These are phyloP conservation scores for Tetramorium simillimum DNA, from an alignment of 1,140 invertebrate species.

Conservation along the genomic window DNA sequence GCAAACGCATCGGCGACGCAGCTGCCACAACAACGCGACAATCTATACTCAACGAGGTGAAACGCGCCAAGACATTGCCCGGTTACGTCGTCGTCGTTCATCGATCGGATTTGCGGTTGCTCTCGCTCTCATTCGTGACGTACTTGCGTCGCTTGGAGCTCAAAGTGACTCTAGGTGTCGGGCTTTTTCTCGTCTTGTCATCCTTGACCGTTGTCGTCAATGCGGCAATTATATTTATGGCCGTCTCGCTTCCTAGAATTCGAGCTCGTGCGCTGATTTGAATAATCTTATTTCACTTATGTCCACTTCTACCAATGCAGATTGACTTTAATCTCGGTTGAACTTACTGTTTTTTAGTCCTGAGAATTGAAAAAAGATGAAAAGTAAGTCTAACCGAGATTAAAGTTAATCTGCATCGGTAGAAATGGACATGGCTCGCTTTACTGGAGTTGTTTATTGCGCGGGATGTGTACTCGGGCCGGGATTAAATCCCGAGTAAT, in stretches of 20 bases:
- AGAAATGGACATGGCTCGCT: not conserved
- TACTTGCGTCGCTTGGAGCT: not conserved
- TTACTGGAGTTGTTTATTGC: constrained; percentile 4
- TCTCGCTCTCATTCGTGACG: not conserved
- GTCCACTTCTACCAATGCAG: no score
- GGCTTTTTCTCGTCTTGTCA: not conserved
- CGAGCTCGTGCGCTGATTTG: not conserved
- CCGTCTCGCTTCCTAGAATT: not conserved
- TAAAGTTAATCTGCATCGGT: no score
- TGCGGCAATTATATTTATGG: constrained; percentile 10
- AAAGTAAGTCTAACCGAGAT: no score
- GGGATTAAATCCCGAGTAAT: constrained; percentile 34
- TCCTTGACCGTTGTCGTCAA: constrained; percentile 1
- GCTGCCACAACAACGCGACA: constrained; percentile 50
- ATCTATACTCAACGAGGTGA: constrained; percentile 55
- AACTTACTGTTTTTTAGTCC: no score
- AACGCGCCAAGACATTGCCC: constrained; percentile 58
- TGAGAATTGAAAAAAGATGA: no score
- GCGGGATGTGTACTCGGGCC: not conserved
- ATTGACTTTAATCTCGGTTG: no score
- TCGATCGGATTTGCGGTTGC: constrained; percentile 29
- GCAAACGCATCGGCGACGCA: constrained; percentile 20
- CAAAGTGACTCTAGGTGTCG: not conserved
- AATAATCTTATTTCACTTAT: constrained; percentile 40
- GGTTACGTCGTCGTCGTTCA: not conserved